phyloP scores from a whole-genome alignment of 2,888 invertebrate genomes.

The Mesorhabditis spiculigera region DNA sequence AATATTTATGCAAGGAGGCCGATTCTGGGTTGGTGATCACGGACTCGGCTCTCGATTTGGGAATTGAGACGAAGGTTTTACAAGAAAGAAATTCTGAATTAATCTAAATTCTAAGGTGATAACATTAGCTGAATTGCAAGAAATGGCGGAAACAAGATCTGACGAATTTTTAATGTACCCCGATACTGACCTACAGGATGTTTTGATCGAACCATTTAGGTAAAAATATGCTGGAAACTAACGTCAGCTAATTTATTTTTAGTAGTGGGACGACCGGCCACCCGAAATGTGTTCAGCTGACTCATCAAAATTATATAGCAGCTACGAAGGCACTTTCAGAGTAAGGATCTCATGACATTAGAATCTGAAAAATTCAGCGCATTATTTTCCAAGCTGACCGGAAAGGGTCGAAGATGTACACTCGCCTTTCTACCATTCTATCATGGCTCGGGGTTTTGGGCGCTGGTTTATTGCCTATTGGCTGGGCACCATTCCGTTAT shows the following conservation, averaged over 20 bases:
- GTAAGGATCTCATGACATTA: slow-evolving; percentile 16
- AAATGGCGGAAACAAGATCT: no score
- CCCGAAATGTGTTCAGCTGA: slow-evolving; percentile 49
- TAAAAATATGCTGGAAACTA: no score
- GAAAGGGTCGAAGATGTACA: slow-evolving; percentile 21
- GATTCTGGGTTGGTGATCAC: background rate
- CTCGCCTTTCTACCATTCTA: slow-evolving; percentile 50
- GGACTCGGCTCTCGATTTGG: no score
- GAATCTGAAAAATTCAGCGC: slow-evolving; percentile 21
- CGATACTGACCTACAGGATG: background rate
- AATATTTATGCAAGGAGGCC: slow-evolving; percentile 1
- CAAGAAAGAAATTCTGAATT: no score
- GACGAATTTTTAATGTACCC: no score
- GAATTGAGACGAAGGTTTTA: no score
- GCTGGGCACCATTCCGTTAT: slow-evolving; percentile 48
- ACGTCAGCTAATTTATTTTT: no score
- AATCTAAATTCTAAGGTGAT: no score
- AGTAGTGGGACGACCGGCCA: slow-evolving; percentile 47
- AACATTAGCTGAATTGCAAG: no score
- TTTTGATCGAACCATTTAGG: slow-evolving; percentile 6
- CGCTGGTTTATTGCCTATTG: slow-evolving; percentile 43
- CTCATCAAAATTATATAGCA: slow-evolving; percentile 49
- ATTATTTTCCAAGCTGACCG: slow-evolving; percentile 27
- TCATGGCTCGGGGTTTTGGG: slow-evolving; percentile 55
- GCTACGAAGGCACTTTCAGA: slow-evolving; percentile 42